Conservation (phyloP, 1,140 invertebrate genomes). For the Hyposmocoma kahamanoa region DNA sequence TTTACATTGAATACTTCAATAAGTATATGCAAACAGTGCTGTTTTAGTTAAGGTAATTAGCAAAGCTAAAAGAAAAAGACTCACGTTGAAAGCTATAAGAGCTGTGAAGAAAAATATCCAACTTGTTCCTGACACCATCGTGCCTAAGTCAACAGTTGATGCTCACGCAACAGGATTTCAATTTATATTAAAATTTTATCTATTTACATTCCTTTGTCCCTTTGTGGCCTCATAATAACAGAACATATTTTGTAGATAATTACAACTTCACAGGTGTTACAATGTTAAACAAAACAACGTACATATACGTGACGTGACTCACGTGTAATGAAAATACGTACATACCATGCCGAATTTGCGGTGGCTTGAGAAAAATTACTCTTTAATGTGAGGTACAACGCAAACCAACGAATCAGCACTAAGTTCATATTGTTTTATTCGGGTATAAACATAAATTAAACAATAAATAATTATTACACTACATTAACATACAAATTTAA, state of each 20-base stretch:
- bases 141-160: not conserved
- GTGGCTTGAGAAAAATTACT: too few species aligned
- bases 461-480: slow-evolving; percentile 7
- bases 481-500: not conserved
- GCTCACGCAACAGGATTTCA: not conserved
- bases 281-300: not conserved
- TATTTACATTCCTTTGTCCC: not conserved
- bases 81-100: slow-evolving; percentile 6
- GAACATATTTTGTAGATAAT: not conserved
- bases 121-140: slow-evolving; percentile 11
- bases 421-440: too few species aligned
- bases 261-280: not conserved
- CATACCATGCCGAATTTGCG: too few species aligned
- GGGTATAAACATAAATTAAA: slow-evolving; percentile 3
- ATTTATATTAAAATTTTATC: not conserved
- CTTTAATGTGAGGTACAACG: too few species aligned
- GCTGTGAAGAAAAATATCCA: slow-evolving; percentile 7
- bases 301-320: not conserved
- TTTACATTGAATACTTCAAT: too few species aligned
- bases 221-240: too few species aligned
- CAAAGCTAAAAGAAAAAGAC: slow-evolving; percentile 3
- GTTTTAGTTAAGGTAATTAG: slow-evolving; percentile 6
- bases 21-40: too few species aligned
- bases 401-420: too few species aligned
- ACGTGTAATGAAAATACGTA: not conserved